Conservation (phyloP, 2,797 vertebrate species). For the Lophius americanus region DNA sequence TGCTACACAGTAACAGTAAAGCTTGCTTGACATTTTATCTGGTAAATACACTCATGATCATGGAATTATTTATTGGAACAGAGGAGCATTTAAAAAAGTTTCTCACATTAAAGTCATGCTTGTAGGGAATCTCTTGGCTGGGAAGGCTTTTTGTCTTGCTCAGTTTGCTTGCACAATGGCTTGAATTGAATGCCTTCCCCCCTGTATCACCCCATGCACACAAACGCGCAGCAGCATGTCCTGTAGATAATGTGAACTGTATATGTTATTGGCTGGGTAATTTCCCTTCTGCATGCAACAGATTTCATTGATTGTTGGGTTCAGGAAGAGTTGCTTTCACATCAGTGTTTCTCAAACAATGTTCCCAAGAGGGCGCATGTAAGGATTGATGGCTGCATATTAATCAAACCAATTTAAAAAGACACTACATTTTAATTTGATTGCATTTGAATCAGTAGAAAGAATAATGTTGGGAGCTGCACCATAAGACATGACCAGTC, state of each 20-base stretch:
- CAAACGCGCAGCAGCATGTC: constrained; percentile 3
- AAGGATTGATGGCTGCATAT: constrained; percentile 8
- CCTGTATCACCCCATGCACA: constrained; percentile 7
- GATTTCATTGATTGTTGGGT: constrained; percentile 15
- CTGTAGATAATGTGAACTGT: background rate
- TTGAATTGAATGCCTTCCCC: background rate
- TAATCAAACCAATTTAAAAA: constrained; percentile 9
- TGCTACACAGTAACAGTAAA: constrained; percentile 8
- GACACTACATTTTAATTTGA: background rate
- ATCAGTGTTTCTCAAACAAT: constrained; percentile 8
- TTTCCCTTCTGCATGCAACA: background rate
- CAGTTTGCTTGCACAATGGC: background rate
- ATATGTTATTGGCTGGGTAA: constrained; percentile 31
- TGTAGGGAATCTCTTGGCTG: constrained; percentile 1
- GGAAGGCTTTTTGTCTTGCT: constrained; percentile 10
- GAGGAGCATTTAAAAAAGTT: background rate
- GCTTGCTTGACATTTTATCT: constrained; percentile 13
- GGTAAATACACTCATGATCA: background rate
- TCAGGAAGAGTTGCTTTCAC: background rate
- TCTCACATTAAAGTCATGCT: constrained; percentile 10
- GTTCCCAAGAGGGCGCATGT: background rate
- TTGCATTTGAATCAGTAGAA: background rate
- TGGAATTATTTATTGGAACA: too few relatives aligned
- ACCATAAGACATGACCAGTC: constrained; percentile 1
- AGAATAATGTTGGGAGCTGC: background rate